Evolutionary conservation across 2,888 invertebrate genomes (phyloP), one percentile per base, ranked within the genome.

Genomic region (Chrysomela aeneicollis): DNA sequence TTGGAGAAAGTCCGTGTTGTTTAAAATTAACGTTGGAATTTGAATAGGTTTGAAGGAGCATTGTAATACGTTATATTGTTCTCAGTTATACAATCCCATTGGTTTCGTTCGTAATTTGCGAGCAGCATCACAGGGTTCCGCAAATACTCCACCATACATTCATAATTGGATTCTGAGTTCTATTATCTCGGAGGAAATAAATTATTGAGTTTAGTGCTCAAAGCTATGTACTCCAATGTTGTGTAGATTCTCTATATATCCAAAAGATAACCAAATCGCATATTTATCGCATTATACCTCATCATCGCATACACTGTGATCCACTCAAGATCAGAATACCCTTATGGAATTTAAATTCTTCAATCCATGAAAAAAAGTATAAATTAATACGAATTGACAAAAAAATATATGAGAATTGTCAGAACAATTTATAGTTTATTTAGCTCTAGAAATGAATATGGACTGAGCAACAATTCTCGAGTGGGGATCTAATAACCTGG

Each of bases 31-130:
- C 75, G 75, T 75, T 73, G 65, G 69, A 71, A 68, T 68, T 62
- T 57, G 70, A 66, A 68, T 69, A 68, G 66, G 62, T 65, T 63
- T 61, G 61, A 65, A 72, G 73, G 72, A 75, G 73, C 73, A 74
- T 71, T 69, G 68, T 76, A 78, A 78, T 76, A 73, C 76, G 70
- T 73, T 72, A 73, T 72, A 76, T 76, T 77, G 76, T 77, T 74
- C 73, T 64, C 73, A 70, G 71, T 74, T 73, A 71, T 73, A 75
- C 73, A 72, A 74, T 75, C 74, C 74, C 71, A 74, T 72, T 73
- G 73, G 74, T 75, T 75, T 74, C 73, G 72, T 74, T 73, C 72
- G 71, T 70, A 77, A 76, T 74, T 77, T 75, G 73, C 73, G 70
- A 69, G 67, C 66, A 51, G 53, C 67, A 70, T 66, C 69, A 64